Evolutionary conservation across 1,140 invertebrate genomes (phyloP), one percentile per base, ranked within the genome.

Genomic region (Drosophila sucinea): DNA sequence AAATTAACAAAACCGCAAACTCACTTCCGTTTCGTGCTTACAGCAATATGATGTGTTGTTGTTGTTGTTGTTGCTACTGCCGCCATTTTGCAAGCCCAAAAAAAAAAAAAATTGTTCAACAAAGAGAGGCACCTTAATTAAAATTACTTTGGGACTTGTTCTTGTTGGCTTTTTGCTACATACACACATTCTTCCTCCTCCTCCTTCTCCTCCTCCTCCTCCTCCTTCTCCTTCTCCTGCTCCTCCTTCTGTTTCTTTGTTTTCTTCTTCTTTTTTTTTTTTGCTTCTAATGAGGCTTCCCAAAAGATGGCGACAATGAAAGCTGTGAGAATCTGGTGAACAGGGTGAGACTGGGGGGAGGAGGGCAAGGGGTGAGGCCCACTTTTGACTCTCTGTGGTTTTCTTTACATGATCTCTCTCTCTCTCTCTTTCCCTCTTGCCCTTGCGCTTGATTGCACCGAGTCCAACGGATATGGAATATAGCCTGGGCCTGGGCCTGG

Each of bases 21-120:
- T 87, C 84, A 87, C 84, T 87, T 87, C 84, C 84, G 84, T 89
- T 87, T 80, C 80, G 73, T 83, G 70, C 68, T 76, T 72, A 73
- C 65, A 73, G 60, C 74, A 58, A 51, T 51, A 27, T 51, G 44
- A 51, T 51, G 44, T 67, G 54, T 67, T 62, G 44, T 63, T 70
- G 61, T 65, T 68, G 60, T 35, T 66, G 61, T 62, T 68, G 60
- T 32, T 62, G 56, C 61, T 69, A 17, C 70, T 54, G 68, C 75
- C 75, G 82, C 82, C 82, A 86, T 86, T 86, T 86, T 87, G 72
- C 71, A 38, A 73, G 61, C 56, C 61, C 57, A 38, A 61, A 71
- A 58, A 58, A 32, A 30, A 30, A 55, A 27, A 51, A 71, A 71
- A 32, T 61, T 27, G 44, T 61, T 44, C 41, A 51, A 40, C 38